Evolutionary conservation across 2,113 vertebrate species (phyloP).

Genomic region (Trichechus manatus): DNA sequence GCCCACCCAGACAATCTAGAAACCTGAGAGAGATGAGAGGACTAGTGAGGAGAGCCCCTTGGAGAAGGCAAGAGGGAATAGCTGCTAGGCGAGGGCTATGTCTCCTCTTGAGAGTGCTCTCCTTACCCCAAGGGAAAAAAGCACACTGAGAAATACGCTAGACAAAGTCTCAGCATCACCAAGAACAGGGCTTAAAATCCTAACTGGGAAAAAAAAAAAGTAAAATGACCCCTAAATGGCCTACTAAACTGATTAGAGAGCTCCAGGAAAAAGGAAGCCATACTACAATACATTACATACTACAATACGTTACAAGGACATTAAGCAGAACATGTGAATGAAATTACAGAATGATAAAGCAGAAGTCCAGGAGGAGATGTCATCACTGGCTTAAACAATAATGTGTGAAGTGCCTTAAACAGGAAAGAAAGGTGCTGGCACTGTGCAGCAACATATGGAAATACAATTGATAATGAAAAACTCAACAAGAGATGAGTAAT

Average conservation of each 20-base stretch:
- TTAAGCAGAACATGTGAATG: background rate
- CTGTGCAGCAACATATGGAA: background rate
- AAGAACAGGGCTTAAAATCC: background rate
- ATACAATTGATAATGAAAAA: background rate
- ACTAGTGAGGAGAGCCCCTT: background rate
- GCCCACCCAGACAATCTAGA: background rate
- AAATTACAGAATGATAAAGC: background rate
- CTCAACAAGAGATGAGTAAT: background rate
- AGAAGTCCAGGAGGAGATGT: conserved; percentile 51
- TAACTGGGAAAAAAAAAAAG: background rate
- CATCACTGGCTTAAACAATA: conserved; percentile 58
- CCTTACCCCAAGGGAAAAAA: background rate
- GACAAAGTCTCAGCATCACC: background rate
- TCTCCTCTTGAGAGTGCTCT: background rate
- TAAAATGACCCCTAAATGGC: background rate
- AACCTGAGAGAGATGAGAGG: background rate
- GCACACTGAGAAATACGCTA: background rate
- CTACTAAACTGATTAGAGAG: conserved; percentile 14
- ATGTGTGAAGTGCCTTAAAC: background rate
- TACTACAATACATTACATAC: background rate
- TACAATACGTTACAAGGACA: too few relatives aligned
- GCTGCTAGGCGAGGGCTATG: background rate
- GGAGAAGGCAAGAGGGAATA: background rate
- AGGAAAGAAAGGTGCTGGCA: conserved; percentile 30
- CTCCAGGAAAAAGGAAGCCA: background rate